Evolutionary conservation across 2,888 invertebrate species (phyloP), one percentile per base, ranked within the genome.

Genomic region (Lepidochitona cinerea): DNA sequence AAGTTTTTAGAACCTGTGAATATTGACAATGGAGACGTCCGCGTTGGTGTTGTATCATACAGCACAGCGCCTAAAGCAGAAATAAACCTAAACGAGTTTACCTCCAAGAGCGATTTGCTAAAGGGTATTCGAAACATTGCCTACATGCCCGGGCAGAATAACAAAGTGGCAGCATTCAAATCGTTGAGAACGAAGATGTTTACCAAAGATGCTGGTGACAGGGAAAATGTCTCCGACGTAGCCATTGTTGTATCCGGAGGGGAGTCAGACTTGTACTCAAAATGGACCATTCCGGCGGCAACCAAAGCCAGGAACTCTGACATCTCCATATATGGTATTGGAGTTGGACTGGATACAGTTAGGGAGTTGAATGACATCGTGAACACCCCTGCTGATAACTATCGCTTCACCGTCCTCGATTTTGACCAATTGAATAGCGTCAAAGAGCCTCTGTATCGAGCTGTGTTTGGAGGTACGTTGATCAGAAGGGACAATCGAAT

Each of bases 241-340:
- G 37, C 74, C 32, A 35, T 82, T 18, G 32, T 82, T 33, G 71
- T 82, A n/a, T 76, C 80, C 1, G 82, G 82, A 59, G 82, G 82
- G 0, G 80, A 26, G 67, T 77, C 76, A 29, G 78, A 78, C n/a
- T 70, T 80, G 29, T 65, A 80, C 53, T 18, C 68, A 5, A 37
- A 68, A n/a, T 12, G 66, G 53, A 77, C 77, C 0, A 29, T 74
- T 23, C 73, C 75, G 1, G 66, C 68, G 18, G 79, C 81, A 1
- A 66, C 12, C 9, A 66, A 37, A 37, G 26, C 66, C 1, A 2
- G 66, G 18, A 66, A 66, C n/a, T 37, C 35, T 37, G 66, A 37
- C 37, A 37, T 66, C 36, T 12, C 14, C 29, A 66, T 66, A 35
- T 66, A 37, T 37, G 66, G 36, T 5, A 33, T 66, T 35, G 66